Base-by-base conservation (phyloP, 2,888 invertebrate species). In the Sisyra nigra region DNA sequence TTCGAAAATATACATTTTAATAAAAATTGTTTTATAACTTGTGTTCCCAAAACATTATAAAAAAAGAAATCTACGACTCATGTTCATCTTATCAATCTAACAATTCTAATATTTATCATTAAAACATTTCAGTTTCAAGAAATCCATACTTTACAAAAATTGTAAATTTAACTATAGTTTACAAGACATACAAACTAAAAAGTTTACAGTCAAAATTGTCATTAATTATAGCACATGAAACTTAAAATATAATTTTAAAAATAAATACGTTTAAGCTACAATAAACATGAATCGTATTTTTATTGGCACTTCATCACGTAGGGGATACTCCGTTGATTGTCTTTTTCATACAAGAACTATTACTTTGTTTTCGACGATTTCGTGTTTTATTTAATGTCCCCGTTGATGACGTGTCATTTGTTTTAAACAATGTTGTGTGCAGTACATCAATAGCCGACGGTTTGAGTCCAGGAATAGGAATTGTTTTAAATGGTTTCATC, bases 401-500 rank as follows among this genome's bases (percentile, higher is more conserved):
- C 8, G 9, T 36, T 13, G 8, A 14, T 31, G 40, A 17, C 10
- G 37, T 37, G 32, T 45, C 6, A 46, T 37, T 29, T 17, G 11
- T 18, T 33, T 29, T 17, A 46, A 62, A 63, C 52, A 73, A 68
- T 57, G 69, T 66, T 45, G 69, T 68, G 54, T 65, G 68, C 18
- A 75, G 59, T 29, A 59, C 52, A 50, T 68, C 68, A 56, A 71
- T 71, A 10, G 68, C 65, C 47, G 62, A 57, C 8, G 63, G 61
- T 7, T 70, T 61, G 48, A 75, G 59, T 42, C 60, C 53, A 3
- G 68, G 62, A 44, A 76, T 72, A 55, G 71, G 67, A 34, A 80
- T 69, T 32, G 67, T 63, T 62, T 77, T 80, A 48, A 71, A 68
- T 42, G 71, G 68, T 53, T 67, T 68, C 57, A 75, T 75, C 47